Conservation (phyloP, 2,113 vertebrate species). For the Strix uralensis region DNA sequence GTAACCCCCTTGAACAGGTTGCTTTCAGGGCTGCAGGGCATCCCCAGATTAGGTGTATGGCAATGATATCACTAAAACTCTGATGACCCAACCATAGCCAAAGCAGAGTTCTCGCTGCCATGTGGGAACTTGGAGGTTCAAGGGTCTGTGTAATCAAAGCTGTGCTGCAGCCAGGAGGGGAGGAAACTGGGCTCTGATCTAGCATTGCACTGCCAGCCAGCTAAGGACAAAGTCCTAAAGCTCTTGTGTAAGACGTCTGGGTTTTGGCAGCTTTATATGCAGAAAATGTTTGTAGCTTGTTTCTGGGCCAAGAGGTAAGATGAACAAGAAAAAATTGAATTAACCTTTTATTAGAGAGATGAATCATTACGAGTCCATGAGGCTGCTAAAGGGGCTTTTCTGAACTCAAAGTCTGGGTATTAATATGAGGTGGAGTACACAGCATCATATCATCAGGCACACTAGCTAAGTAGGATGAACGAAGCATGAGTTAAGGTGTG, state of each 20-base stretch:
- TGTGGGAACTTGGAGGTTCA: not conserved
- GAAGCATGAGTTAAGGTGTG: not conserved
- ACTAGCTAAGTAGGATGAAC: not conserved
- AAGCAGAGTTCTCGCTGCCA: not conserved
- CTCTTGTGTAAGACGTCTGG: slow-evolving; percentile 9
- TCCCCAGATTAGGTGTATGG: not conserved
- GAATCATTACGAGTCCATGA: not conserved
- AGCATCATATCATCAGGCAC: not conserved
- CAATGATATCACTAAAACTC: not conserved
- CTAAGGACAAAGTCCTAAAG: slow-evolving; percentile 54
- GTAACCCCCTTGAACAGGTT: not conserved
- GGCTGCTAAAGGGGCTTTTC: not conserved
- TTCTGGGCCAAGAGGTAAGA: slow-evolving; percentile 49
- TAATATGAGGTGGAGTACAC: not conserved
- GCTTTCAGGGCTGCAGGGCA: not conserved
- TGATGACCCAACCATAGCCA: not conserved
- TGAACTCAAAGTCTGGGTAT: not conserved
- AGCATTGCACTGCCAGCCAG: not conserved
- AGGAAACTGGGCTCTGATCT: slow-evolving; percentile 13
- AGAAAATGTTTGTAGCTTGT: not conserved
- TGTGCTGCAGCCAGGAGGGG: not conserved
- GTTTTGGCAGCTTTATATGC: slow-evolving; percentile 23
- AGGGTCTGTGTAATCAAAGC: not conserved
- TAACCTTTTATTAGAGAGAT: slow-evolving; percentile 22
- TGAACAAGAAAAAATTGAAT: not conserved